Evolutionary conservation across 2,113 vertebrate genomes (phyloP), one percentile per base, ranked within the genome.

Genomic region (Helogale parvula): DNA sequence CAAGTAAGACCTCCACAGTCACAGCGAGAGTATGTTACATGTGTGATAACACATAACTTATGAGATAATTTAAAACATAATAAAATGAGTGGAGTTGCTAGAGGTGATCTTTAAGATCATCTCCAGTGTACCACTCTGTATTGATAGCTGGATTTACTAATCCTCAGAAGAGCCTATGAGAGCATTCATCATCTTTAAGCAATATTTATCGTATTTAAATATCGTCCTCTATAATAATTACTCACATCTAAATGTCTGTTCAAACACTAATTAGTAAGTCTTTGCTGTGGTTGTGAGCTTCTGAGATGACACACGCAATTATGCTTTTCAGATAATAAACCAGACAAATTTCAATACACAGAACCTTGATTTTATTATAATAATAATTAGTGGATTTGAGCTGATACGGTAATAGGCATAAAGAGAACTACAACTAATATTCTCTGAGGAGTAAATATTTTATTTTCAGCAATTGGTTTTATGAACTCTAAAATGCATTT

Each of bases 401-500:
- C 33, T 90, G 7, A 9, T 82, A 81, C 1, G 15, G 10, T 82
- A 82, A 23, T 16, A 10, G 50, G 1, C 63, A 35, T 79, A 88
- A 79, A 79, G 11, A 74, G 66, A 82, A 83, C 45, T 63, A 1
- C 52, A 81, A 65, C 0, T 71, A 50, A 41, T 88, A 13, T 3
- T 88, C 85, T 88, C 52, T 47, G 29, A 86, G 3, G 19, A 50
- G 2, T 25, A 94, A 91, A 87, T 29, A 60, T 93, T 82, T 96
- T 17, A 74, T 82, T 93, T 77, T 35, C 66, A 9, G 7, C 23
- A 92, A 0, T 0, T 74, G 35, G 68, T 96, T 13, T 11, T 87
- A 0, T 83, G n/a, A 5, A 65, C 76, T 68, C 93, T 97, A 79
- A 95, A 66, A 68, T 88, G 29, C 11, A 33, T 98, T 98, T 97